Conservation (phyloP, 2,888 invertebrate genomes). For the Sepiola atlantica region DNA sequence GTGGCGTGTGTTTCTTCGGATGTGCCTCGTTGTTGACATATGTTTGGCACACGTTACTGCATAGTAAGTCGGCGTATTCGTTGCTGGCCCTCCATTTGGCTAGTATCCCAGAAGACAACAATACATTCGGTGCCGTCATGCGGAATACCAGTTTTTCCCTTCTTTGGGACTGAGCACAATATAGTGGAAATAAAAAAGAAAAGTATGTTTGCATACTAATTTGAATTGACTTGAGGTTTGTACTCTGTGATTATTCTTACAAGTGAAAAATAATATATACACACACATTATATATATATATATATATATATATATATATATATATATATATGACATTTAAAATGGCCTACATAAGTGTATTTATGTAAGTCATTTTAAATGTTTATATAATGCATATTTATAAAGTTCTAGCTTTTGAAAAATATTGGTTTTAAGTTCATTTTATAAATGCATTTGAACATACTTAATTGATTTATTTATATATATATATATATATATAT, state of each 20-base stretch:
- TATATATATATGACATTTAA: neutral
- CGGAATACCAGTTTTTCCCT: conserved; percentile 33
- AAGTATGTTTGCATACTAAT: neutral
- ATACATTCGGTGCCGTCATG: conserved; percentile 33
- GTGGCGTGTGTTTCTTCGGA: conserved; percentile 21
- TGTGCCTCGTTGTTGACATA: conserved; percentile 32
- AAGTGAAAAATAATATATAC: neutral
- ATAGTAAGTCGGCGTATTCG: neutral
- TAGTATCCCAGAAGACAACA: conserved; percentile 34
- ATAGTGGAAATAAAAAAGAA: neutral
- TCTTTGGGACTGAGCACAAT: conserved; percentile 16
- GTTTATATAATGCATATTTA: too few relatives aligned
- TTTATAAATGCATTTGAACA: too few relatives aligned
- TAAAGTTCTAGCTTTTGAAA: too few relatives aligned
- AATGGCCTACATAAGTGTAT: too few relatives aligned
- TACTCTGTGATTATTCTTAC: neutral
- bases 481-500: too few relatives aligned
- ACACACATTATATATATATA: neutral
- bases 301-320: conserved; percentile 10
- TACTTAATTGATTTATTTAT: too few relatives aligned
- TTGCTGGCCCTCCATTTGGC: conserved; percentile 23
- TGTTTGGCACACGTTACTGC: neutral
- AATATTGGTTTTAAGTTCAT: too few relatives aligned
- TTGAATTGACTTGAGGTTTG: neutral
- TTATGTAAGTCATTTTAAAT: too few relatives aligned